Percentiles rank a stretch among this genome's conserved stretches.
phyloP scores from a whole-genome alignment of 1,140 invertebrate species.

The Eumaeus atala region DNA sequence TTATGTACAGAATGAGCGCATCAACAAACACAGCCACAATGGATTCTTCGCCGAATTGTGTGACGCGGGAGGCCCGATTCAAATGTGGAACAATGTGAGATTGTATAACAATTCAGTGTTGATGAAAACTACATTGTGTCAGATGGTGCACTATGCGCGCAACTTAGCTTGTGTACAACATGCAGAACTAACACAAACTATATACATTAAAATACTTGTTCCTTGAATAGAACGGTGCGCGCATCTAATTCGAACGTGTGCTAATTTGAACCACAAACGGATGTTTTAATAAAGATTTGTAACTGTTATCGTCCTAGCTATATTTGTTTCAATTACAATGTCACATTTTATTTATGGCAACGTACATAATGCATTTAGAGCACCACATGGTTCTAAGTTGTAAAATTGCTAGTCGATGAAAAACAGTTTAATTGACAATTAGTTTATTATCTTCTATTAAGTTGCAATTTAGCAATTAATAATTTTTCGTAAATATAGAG shows the following conservation, averaged over 20 bases:
- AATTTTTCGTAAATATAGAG: too few species aligned
- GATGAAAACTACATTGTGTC: slow-evolving; percentile 53
- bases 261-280: slow-evolving; percentile 12
- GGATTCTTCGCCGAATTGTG: slow-evolving; percentile 58
- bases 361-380: too few species aligned
- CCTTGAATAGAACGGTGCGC: not conserved
- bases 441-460: too few species aligned
- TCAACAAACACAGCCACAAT: slow-evolving; percentile 67
- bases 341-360: too few species aligned
- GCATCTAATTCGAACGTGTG: slow-evolving; percentile 32
- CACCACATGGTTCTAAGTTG: too few species aligned
- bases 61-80: slow-evolving; percentile 54
- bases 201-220: not conserved
- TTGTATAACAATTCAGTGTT: slow-evolving; percentile 66
- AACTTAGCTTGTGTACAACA: slow-evolving; percentile 34
- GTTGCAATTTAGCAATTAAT: too few species aligned
- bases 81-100: slow-evolving; percentile 62
- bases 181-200: slow-evolving; percentile 11
- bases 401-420: too few species aligned
- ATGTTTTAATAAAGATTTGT: too few species aligned
- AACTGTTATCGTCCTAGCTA: too few species aligned
- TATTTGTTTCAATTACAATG: too few species aligned
- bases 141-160: slow-evolving; percentile 35
- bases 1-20: slow-evolving; percentile 43
- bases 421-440: too few species aligned